Evolutionary conservation across 1,140 invertebrate genomes (phyloP).

Genomic region (Ooceraea biroi): DNA sequence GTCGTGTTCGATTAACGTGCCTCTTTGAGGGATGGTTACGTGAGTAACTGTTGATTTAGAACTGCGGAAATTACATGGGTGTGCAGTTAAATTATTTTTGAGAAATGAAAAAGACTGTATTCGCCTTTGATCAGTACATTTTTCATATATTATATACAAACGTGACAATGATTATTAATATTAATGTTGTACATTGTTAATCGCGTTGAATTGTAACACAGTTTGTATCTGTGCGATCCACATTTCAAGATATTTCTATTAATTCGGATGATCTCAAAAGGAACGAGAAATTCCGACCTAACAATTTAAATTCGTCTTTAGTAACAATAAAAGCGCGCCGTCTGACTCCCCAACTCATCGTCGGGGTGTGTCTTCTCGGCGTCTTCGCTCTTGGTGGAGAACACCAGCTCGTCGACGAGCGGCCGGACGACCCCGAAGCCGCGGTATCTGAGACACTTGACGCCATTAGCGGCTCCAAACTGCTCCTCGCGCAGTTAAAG

Average conservation of each 20-base stretch:
- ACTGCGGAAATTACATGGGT: neutral
- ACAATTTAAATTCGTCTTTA: neutral
- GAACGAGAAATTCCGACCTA: neutral
- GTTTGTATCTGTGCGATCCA: neutral
- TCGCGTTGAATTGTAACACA: neutral
- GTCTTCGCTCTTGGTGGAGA: constrained; percentile 57
- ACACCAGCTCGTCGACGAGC: constrained; percentile 69
- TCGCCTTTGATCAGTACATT: neutral
- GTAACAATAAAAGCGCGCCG: constrained; percentile 24
- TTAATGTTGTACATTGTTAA: neutral
- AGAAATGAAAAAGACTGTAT: neutral
- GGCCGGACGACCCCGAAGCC: constrained; percentile 79
- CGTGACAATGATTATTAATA: neutral
- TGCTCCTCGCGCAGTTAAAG: constrained; percentile 85
- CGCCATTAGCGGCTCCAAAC: constrained; percentile 86
- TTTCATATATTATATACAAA: neutral
- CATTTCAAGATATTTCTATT: neutral
- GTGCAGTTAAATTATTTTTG: neutral
- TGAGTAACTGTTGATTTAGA: constrained; percentile 6
- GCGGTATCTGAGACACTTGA: constrained; percentile 85
- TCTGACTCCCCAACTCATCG: constrained; percentile 6
- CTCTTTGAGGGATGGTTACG: neutral
- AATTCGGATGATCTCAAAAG: neutral
- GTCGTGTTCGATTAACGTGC: neutral
- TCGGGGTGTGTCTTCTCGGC: constrained; percentile 10